These are phyloP conservation scores for Cyanoliseus patagonus DNA, from an alignment of 2,113 vertebrate species.

Conservation along the genomic window DNA sequence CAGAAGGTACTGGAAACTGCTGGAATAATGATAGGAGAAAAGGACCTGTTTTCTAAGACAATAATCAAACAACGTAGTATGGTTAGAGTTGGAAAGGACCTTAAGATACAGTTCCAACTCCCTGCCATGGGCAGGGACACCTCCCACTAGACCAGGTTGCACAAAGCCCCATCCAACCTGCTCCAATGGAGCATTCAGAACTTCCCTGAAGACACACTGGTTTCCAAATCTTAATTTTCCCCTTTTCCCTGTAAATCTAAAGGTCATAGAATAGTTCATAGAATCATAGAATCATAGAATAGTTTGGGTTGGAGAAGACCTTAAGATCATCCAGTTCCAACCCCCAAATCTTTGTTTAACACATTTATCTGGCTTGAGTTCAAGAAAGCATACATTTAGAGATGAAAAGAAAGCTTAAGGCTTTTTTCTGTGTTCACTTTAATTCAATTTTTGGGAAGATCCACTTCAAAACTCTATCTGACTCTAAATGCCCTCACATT, in stretches of 20 bases:
- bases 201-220: neutral
- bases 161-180: neutral
- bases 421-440: neutral
- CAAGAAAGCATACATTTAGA: neutral
- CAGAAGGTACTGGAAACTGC: neutral
- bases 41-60: neutral
- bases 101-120: neutral
- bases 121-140: neutral
- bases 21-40: neutral
- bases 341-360: neutral
- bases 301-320: neutral
- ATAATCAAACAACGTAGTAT: neutral
- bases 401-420: neutral
- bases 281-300: neutral
- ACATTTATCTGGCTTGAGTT: neutral
- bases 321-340: neutral
- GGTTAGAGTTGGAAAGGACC: neutral
- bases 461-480: neutral
- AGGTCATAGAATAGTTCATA: neutral
- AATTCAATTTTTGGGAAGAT: neutral
- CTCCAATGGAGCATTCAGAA: neutral
- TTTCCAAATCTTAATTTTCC: neutral
- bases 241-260: neutral
- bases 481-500: neutral
- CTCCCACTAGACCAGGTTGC: neutral